Percentiles rank a stretch among this genome's conserved stretches.
Conservation (phyloP, 2,888 invertebrate genomes). For the Caenorhabditis sp. region DNA sequence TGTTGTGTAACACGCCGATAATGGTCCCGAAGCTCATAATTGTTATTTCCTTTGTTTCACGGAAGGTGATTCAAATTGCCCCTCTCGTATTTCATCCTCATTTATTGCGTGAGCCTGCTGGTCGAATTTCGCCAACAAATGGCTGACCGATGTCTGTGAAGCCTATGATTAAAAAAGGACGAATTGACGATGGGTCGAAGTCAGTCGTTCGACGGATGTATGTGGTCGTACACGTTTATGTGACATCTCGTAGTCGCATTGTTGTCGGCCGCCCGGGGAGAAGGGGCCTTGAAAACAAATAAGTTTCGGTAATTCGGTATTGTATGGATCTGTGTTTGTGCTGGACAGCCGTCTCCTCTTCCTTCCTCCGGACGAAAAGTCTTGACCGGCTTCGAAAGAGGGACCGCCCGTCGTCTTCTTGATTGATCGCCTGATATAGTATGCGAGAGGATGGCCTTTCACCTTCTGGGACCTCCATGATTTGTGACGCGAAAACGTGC, state of each 20-base stretch:
- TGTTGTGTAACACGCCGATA: too few species aligned
- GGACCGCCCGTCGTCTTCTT: slow-evolving; percentile 31
- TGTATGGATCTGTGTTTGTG: slow-evolving; percentile 51
- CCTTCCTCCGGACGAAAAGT: slow-evolving; percentile 26
- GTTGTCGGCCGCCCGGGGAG: slow-evolving; percentile 47
- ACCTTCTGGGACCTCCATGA: slow-evolving; percentile 44
- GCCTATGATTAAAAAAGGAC: slow-evolving; percentile 52
- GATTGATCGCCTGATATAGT: slow-evolving; percentile 50
- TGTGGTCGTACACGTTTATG: slow-evolving; percentile 49
- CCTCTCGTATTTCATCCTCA: slow-evolving; percentile 42
- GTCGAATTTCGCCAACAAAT: slow-evolving; percentile 48
- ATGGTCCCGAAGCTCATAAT: not conserved
- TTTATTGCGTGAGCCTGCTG: slow-evolving; percentile 43
- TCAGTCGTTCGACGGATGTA: slow-evolving; percentile 29
- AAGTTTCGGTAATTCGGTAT: slow-evolving; percentile 55
- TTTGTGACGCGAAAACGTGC: slow-evolving; percentile 52
- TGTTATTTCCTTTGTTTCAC: not conserved
- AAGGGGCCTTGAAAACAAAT: slow-evolving; percentile 55
- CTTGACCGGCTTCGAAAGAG: slow-evolving; percentile 28
- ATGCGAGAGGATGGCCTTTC: slow-evolving; percentile 51
- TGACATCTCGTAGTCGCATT: slow-evolving; percentile 53
- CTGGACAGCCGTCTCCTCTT: slow-evolving; percentile 27
- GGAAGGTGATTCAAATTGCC: not conserved
- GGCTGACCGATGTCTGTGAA: slow-evolving; percentile 16
- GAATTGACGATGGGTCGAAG: slow-evolving; percentile 48